phyloP scores from a whole-genome alignment of 1,140 invertebrate genomes.

The Monomorium pharaonis region DNA sequence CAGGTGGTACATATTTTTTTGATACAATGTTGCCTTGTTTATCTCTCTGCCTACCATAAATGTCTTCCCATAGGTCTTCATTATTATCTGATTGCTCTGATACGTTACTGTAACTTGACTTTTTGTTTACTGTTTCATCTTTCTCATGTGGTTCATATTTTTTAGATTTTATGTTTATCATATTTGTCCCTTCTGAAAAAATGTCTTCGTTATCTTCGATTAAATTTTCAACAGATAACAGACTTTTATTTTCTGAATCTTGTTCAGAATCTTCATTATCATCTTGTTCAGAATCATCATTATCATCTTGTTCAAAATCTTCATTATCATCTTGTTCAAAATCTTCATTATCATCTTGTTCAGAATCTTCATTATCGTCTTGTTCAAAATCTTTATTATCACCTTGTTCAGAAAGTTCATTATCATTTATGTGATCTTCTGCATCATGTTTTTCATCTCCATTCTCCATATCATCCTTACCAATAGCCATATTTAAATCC shows the following conservation, averaged over 20 bases:
- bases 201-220: constrained; percentile 60
- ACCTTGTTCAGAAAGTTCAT: background rate
- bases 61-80: constrained; percentile 92
- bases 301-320: no score
- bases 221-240: constrained; percentile 52
- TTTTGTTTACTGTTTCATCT: constrained; percentile 65
- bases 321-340: constrained; percentile 1
- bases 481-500: constrained; percentile 84
- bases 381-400: background rate
- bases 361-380: background rate
- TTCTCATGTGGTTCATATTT: constrained; percentile 69
- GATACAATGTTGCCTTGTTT: constrained; percentile 91
- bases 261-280: constrained; percentile 1
- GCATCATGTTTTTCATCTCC: constrained; percentile 68
- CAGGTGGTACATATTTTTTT: constrained; percentile 93
- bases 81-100: constrained; percentile 74
- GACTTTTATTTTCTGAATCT: constrained; percentile 9
- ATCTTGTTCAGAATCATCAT: no score
- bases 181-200: constrained; percentile 40
- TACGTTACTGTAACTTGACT: constrained; percentile 62
- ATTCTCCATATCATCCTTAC: constrained; percentile 58
- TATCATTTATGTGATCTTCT: background rate
- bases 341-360: constrained; percentile 1
- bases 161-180: constrained; percentile 64
- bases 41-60: constrained; percentile 95